Conservation (phyloP, 2,797 vertebrate species). For the Malacoraja senta region DNA sequence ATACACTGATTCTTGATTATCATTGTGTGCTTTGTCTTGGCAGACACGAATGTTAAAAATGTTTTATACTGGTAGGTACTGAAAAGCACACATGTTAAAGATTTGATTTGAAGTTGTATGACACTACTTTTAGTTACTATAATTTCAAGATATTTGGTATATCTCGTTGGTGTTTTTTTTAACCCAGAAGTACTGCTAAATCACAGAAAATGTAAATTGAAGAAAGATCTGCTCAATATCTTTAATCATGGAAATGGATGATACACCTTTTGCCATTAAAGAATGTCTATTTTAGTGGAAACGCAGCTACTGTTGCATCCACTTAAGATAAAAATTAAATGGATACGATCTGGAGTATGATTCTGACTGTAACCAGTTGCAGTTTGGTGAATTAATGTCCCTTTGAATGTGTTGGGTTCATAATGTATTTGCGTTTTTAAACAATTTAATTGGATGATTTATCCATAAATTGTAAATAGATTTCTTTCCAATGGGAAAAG, state of each 20-base stretch:
- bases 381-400: not conserved
- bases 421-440: not conserved
- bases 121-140: not conserved
- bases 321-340: not conserved
- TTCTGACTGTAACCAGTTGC: not conserved
- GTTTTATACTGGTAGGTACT: not conserved
- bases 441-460: not conserved
- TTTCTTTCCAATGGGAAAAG: not conserved
- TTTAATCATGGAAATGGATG: slow-evolving; percentile 7
- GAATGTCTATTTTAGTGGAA: not conserved
- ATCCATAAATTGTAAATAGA: slow-evolving; percentile 16
- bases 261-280: not conserved
- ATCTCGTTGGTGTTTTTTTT: not conserved
- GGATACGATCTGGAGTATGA: not conserved
- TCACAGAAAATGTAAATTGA: slow-evolving; percentile 12
- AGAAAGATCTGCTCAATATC: not conserved
- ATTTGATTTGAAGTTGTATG: not conserved
- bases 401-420: not conserved
- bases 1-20: not conserved
- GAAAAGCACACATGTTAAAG: not conserved
- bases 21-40: not conserved
- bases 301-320: not conserved
- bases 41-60: not conserved
- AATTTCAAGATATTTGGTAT: not conserved
- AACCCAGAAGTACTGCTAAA: not conserved